Percentiles rank a stretch among this genome's conserved stretches.
phyloP scores from a whole-genome alignment of 2,797 vertebrate species.

The Catamblyrhynchus diadema region DNA sequence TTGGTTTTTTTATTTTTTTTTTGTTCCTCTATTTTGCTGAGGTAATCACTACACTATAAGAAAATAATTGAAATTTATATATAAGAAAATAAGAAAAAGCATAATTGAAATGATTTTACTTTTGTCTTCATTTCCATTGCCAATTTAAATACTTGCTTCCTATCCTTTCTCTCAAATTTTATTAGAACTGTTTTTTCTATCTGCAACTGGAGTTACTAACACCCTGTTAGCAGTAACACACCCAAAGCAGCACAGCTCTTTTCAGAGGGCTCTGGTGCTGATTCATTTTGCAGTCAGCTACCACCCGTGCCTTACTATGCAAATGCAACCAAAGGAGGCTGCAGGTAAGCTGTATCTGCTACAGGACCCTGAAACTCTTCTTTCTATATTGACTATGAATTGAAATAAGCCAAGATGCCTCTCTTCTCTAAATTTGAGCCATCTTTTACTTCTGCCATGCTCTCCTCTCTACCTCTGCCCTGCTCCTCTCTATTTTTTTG shows the following conservation, averaged over 20 bases:
- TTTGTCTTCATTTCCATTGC: not conserved
- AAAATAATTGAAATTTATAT: not conserved
- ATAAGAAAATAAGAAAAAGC: not conserved
- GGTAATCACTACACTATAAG: not conserved
- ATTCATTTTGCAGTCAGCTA: not conserved
- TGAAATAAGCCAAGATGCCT: not conserved
- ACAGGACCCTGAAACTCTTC: not conserved
- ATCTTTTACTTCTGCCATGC: not conserved
- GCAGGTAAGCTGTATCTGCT: not conserved
- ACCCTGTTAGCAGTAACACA: not conserved
- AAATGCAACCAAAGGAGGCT: not conserved
- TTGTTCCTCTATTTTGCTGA: not conserved
- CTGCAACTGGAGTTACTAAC: not conserved
- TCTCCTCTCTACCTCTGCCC: not conserved
- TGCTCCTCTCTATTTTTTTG: not conserved
- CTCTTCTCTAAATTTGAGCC: not conserved
- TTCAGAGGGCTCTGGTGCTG: not conserved
- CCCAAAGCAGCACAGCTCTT: not conserved
- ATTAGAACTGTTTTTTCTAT: not conserved
- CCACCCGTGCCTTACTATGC: not conserved
- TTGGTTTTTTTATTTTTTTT: not conserved
- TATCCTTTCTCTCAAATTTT: not conserved
- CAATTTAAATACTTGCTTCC: not conserved
- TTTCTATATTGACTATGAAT: rapidly evolving
- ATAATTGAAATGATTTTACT: not conserved